Evolutionary conservation across 1,140 invertebrate genomes (phyloP), one percentile per base, ranked within the genome.

Genomic region (Apis cerana): DNA sequence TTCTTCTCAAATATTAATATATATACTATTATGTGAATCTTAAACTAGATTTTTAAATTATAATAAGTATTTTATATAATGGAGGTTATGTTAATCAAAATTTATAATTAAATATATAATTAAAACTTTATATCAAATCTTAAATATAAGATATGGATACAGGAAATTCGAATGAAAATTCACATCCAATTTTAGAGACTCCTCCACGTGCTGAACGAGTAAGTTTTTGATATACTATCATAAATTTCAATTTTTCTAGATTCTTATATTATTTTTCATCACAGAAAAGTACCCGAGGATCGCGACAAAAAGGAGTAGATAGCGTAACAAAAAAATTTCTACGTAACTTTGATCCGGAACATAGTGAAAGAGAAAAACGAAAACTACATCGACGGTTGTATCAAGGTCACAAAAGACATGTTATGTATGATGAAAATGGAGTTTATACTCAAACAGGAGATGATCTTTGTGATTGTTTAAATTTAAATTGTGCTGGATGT

Each of bases 381-480:
- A 94, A 94, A 83, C 80, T 94, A 58, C 92, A 94, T 82, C 90
- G 94, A 52, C 88, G 93, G 33, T 84, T 93, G 12, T 91, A 92
- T 77, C 92, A 90, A 5, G 90, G 88, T 33, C 88, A 76, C 33
- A 94, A 91, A 83, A 91, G 88, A 33, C 87, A 90, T 5, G 77
- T 69, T 48, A 19, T 93, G 12, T 94, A 94, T 65, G 91, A 94
- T 33, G 93, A 94, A 85, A 94, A 84, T 84, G 94, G 91, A 83
- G 93, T 83, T 64, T 93, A 74, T 80, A 94, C 85, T 50, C 94
- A 76, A 62, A 95, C 95, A 48, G 95, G 96, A 11, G 92, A 94
- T 69, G 96, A 98, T 93, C 84, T 97, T 2, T 98, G 97, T 90
- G 97, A 98, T 92, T 98, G 97, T 90, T 92, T 97, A 33, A 95